Evolutionary conservation across 2,797 vertebrate genomes (phyloP).

Genomic region (Cercopithecus hamlyni): DNA sequence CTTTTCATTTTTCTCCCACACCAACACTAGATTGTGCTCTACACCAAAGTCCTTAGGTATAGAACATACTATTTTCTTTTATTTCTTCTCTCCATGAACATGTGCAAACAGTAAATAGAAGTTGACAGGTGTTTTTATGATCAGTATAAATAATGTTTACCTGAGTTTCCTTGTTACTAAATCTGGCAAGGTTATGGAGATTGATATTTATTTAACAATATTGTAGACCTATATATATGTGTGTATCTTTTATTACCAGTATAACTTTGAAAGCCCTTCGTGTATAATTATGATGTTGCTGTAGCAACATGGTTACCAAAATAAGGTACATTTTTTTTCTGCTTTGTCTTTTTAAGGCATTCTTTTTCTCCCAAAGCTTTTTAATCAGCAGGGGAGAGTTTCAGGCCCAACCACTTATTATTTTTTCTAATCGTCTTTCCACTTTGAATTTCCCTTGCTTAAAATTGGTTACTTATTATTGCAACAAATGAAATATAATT

Average conservation of each 20-base stretch:
- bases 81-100: neutral
- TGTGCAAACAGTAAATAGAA: constrained; percentile 28
- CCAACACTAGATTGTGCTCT: neutral
- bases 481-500: constrained; percentile 19
- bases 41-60: neutral
- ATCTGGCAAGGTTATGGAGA: constrained; percentile 24
- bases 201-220: constrained; percentile 55
- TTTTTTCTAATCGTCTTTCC: constrained; percentile 34
- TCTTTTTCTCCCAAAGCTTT: neutral
- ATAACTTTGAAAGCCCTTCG: constrained; percentile 45
- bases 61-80: neutral
- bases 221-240: neutral
- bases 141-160: constrained; percentile 58
- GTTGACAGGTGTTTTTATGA: constrained; percentile 41
- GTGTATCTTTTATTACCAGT: constrained; percentile 56
- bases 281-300: constrained; percentile 51
- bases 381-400: neutral
- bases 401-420: constrained; percentile 13
- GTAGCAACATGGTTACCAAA: constrained; percentile 58
- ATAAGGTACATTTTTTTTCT: constrained; percentile 42
- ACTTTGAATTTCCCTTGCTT: constrained; percentile 26
- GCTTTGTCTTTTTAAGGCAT: constrained; percentile 39
- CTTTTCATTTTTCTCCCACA: constrained; percentile 7
- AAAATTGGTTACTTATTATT: neutral
- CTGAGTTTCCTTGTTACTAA: constrained; percentile 11